These are phyloP conservation scores for Alloscopus bannaensis DNA, from an alignment of 2,888 invertebrate species.

Conservation along the genomic window DNA sequence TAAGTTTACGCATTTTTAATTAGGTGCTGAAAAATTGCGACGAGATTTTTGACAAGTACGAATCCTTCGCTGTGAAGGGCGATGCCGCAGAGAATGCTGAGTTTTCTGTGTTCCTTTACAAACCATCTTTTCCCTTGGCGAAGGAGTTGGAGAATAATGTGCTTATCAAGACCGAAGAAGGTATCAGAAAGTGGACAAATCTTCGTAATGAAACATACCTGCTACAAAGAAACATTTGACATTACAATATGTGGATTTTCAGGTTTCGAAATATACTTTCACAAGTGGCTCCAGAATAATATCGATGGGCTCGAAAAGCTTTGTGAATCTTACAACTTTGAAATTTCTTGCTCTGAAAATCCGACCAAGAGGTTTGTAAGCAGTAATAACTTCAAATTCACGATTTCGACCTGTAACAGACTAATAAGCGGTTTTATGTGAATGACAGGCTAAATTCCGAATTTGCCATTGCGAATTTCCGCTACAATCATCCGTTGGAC, in stretches of 20 bases:
- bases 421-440: too few species aligned
- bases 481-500: too few species aligned
- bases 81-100: background rate
- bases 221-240: too few species aligned
- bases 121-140: background rate
- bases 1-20: background rate
- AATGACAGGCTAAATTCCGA: too few species aligned
- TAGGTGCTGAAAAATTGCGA: constrained; percentile 34
- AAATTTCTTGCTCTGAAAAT: too few species aligned
- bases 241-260: too few species aligned
- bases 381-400: too few species aligned
- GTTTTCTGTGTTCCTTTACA: constrained; percentile 1
- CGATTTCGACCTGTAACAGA: too few species aligned
- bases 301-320: background rate
- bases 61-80: constrained; percentile 1
- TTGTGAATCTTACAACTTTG: constrained; percentile 7
- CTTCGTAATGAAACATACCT: background rate
- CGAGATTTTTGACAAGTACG: constrained; percentile 34
- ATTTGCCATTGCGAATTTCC: too few species aligned
- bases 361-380: too few species aligned
- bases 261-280: constrained; percentile 2
- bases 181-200: background rate
- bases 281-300: constrained; percentile 9
- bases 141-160: background rate
- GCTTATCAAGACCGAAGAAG: background rate